A percentile compares a stretch with the other conserved stretches of the same genome.
Evolutionary conservation across 2,113 vertebrate genomes (phyloP).

Genomic region (Urocitellus parryii): DNA sequence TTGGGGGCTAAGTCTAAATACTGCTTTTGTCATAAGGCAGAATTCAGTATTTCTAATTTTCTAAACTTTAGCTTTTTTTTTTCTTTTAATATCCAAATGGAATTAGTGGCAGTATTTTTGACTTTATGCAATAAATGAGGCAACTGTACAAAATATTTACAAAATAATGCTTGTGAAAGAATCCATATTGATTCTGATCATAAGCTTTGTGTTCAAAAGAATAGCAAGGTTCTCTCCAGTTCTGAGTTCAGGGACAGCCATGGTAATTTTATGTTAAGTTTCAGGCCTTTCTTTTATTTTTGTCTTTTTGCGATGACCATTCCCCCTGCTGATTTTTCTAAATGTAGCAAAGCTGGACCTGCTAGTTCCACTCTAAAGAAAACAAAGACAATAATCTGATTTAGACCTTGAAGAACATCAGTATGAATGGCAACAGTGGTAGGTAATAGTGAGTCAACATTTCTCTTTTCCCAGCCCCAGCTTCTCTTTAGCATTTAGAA

Average conservation of each 20-base stretch:
- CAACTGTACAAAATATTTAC: not conserved
- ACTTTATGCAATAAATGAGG: not conserved
- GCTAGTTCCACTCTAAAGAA: slow-evolving; percentile 66
- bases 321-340: slow-evolving; percentile 73
- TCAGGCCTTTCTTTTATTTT: slow-evolving; percentile 43
- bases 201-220: not conserved
- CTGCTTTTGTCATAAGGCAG: not conserved
- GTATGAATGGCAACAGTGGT: slow-evolving; percentile 26
- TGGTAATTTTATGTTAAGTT: slow-evolving; percentile 71
- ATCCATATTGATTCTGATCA: slow-evolving; percentile 58
- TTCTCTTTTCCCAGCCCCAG: slow-evolving; percentile 43
- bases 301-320: slow-evolving; percentile 49
- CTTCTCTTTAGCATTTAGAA: slow-evolving; percentile 68
- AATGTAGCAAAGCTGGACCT: slow-evolving; percentile 59
- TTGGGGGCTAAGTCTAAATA: slow-evolving; percentile 41
- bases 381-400: slow-evolving; percentile 75
- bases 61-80: slow-evolving; percentile 17
- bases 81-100: not conserved
- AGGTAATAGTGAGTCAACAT: slow-evolving; percentile 53
- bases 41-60: slow-evolving; percentile 45
- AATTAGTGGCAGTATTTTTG: slow-evolving; percentile 21
- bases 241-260: slow-evolving; percentile 39
- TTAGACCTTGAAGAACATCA: slow-evolving; percentile 61
- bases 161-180: slow-evolving; percentile 57
- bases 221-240: slow-evolving; percentile 36